Evolutionary conservation across 2,888 invertebrate species (phyloP).

Genomic region (Drosophila nigricruria): DNA sequence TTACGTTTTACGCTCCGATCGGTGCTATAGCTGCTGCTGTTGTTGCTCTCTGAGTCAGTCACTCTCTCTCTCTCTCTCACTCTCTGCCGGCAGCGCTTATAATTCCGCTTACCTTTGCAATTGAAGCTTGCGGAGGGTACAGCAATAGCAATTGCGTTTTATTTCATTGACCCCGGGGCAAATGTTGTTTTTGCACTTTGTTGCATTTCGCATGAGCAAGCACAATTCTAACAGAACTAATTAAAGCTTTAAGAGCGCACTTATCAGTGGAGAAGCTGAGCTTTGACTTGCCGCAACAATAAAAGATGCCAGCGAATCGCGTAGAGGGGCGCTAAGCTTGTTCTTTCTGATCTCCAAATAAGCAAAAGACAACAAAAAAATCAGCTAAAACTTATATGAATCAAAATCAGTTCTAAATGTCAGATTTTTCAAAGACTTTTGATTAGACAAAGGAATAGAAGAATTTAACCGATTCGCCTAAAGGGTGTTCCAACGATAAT

Average conservation of each 20-base stretch:
- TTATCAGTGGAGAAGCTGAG: conserved; percentile 42
- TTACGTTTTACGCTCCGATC: conserved; percentile 20
- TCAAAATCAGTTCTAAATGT: background rate
- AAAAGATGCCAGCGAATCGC: background rate
- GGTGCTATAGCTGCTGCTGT: background rate
- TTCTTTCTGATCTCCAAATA: background rate
- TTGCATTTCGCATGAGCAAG: conserved; percentile 34
- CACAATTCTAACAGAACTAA: conserved; percentile 28
- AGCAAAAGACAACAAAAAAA: too few species aligned
- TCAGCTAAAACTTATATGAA: too few species aligned
- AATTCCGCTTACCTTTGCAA: conserved; percentile 20
- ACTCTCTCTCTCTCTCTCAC: conserved; percentile 11
- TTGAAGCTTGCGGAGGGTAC: conserved; percentile 2
- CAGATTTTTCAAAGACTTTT: background rate
- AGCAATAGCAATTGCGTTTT: conserved; percentile 68
- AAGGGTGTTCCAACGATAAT: background rate
- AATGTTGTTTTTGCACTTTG: conserved; percentile 32
- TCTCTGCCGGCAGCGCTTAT: conserved; percentile 10
- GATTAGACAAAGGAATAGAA: background rate
- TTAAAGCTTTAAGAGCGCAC: conserved; percentile 19
- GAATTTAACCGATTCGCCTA: background rate
- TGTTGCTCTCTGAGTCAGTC: conserved; percentile 8
- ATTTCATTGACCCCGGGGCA: conserved; percentile 63
- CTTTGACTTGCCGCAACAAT: conserved; percentile 9
- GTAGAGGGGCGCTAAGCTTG: background rate